Evolutionary conservation across 1,140 invertebrate species (phyloP).

Genomic region (Reticulitermes speratus): DNA sequence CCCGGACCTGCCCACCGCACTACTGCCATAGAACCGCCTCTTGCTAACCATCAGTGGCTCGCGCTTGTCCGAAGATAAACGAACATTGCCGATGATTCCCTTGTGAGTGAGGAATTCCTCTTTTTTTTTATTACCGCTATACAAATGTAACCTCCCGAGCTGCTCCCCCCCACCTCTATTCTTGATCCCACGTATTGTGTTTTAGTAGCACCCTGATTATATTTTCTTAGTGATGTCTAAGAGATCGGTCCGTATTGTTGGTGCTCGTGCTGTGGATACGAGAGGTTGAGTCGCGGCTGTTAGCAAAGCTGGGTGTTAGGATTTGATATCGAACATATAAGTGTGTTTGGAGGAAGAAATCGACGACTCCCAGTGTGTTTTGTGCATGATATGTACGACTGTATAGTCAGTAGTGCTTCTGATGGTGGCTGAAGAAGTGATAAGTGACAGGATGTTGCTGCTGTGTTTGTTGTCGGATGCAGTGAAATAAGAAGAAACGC

Average conservation of each 20-base stretch:
- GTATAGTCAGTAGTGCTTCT: too few species aligned
- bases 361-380: too few species aligned
- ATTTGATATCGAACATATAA: too few species aligned
- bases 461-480: too few species aligned
- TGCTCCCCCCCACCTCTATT: background rate
- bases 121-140: constrained; percentile 2
- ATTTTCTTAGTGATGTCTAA: constrained; percentile 3
- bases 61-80: background rate
- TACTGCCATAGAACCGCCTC: background rate
- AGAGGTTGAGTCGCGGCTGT: background rate
- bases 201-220: background rate
- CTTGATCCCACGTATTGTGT: background rate
- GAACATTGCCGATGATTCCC: background rate
- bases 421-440: too few species aligned
- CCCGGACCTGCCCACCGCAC: background rate
- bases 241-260: background rate
- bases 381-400: too few species aligned
- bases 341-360: too few species aligned
- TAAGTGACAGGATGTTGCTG: too few species aligned
- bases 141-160: constrained; percentile 4
- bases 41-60: background rate
- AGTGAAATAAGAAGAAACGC: too few species aligned
- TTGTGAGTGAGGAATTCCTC: background rate
- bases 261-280: background rate
- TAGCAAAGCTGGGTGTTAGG: background rate